Conservation (phyloP, 2,113 vertebrate species). For the Colinus virginianus region DNA sequence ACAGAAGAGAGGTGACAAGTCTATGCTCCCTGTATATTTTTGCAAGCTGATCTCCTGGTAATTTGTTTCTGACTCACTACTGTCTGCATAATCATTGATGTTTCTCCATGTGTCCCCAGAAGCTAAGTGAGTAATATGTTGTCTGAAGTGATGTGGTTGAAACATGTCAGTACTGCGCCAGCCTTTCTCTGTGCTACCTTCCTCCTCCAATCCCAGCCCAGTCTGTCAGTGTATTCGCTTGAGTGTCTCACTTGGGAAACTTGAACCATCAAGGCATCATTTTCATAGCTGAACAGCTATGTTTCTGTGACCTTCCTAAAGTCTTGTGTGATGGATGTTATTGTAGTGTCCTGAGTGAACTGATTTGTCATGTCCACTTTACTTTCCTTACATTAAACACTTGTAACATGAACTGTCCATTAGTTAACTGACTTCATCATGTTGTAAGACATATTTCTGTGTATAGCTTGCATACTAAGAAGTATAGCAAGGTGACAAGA, state of each 20-base stretch:
- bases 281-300: not conserved
- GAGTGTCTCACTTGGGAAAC: fast-evolving
- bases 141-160: not conserved
- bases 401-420: not conserved
- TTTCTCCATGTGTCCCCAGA: not conserved
- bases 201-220: not conserved
- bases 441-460: not conserved
- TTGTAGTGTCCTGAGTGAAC: not conserved
- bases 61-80: not conserved
- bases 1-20: not conserved
- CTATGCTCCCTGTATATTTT: not conserved
- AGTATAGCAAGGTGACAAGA: not conserved
- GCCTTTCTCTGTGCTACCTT: not conserved
- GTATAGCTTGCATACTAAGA: fast-evolving
- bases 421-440: not conserved
- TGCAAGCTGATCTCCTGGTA: not conserved
- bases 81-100: not conserved
- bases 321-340: fast-evolving
- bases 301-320: not conserved
- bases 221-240: not conserved
- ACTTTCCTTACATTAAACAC: not conserved
- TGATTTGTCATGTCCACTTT: not conserved
- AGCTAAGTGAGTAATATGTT: not conserved
- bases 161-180: not conserved
- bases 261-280: not conserved